Conservation (phyloP, 2,888 invertebrate genomes). For the Drosophila siamana region DNA sequence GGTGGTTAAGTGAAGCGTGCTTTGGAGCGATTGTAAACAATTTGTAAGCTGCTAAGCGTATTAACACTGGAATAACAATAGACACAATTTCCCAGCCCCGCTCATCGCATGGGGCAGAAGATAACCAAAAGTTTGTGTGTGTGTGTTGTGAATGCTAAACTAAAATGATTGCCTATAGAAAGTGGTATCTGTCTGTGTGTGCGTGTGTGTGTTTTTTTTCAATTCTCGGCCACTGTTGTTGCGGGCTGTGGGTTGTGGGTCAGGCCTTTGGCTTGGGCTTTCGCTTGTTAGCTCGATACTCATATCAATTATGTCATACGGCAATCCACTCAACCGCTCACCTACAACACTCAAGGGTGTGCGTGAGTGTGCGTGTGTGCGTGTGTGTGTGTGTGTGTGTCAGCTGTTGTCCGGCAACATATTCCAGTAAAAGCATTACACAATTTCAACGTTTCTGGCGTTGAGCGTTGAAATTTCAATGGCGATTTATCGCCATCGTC, state of each 20-base stretch:
- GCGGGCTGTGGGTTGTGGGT: too few species aligned
- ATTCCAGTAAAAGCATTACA: conserved; percentile 2
- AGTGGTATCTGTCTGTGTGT: too few species aligned
- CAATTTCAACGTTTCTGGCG: conserved; percentile 33
- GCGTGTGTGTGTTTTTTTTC: too few species aligned
- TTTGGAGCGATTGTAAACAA: conserved; percentile 36
- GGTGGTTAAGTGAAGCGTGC: conserved; percentile 7
- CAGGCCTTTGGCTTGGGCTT: conserved; percentile 9
- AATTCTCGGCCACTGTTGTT: too few species aligned
- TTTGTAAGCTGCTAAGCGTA: conserved; percentile 35
- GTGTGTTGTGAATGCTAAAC: conserved; percentile 3
- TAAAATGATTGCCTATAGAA: not conserved
- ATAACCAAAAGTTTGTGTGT: too few species aligned
- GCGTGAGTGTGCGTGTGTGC: too few species aligned
- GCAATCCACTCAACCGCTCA: conserved; percentile 10
- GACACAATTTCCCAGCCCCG: too few species aligned
- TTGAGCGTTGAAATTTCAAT: conserved; percentile 64
- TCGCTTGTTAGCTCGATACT: conserved; percentile 35
- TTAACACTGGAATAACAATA: conserved; percentile 18
- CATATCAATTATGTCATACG: conserved; percentile 40
- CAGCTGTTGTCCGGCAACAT: conserved; percentile 30
- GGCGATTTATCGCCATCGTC: conserved; percentile 68
- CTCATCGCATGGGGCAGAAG: too few species aligned
- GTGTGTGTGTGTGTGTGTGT: not conserved
- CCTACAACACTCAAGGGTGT: not conserved